These are phyloP conservation scores for Lepidocyrtoides sp. DNA, from an alignment of 2,888 invertebrate genomes.

Conservation along the genomic window DNA sequence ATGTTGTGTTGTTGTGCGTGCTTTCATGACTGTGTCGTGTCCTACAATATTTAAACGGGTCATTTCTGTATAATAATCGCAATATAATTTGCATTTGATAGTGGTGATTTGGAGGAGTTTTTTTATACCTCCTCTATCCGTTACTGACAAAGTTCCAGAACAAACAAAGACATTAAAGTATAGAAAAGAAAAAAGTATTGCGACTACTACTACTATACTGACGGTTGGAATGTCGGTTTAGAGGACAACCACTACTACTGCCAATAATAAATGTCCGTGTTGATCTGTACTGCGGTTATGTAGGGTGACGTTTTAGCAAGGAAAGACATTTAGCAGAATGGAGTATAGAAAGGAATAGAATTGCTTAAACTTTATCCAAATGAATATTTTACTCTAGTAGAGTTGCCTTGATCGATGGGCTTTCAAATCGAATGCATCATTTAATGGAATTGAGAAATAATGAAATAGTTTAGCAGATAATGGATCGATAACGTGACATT, in stretches of 20 bases:
- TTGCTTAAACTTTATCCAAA: too few relatives aligned
- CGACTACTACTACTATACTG: too few relatives aligned
- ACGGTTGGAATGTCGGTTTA: too few relatives aligned
- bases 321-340: too few relatives aligned
- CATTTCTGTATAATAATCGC: background rate
- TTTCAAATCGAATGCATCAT: constrained; percentile 1
- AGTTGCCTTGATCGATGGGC: constrained; percentile 19
- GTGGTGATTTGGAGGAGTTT: constrained; percentile 5
- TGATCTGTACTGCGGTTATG: background rate
- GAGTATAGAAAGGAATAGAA: too few relatives aligned
- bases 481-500: constrained; percentile 55
- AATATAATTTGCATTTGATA: background rate
- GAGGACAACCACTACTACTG: too few relatives aligned
- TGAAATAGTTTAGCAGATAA: background rate
- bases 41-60: background rate
- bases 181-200: too few relatives aligned
- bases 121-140: background rate
- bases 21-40: background rate
- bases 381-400: too few relatives aligned
- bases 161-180: background rate
- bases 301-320: background rate
- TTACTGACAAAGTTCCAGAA: background rate
- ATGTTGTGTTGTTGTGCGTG: background rate
- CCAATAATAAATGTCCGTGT: too few relatives aligned
- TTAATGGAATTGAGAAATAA: background rate